Base-by-base conservation (phyloP, 2,888 invertebrate species). In the Tachina lurida region DNA sequence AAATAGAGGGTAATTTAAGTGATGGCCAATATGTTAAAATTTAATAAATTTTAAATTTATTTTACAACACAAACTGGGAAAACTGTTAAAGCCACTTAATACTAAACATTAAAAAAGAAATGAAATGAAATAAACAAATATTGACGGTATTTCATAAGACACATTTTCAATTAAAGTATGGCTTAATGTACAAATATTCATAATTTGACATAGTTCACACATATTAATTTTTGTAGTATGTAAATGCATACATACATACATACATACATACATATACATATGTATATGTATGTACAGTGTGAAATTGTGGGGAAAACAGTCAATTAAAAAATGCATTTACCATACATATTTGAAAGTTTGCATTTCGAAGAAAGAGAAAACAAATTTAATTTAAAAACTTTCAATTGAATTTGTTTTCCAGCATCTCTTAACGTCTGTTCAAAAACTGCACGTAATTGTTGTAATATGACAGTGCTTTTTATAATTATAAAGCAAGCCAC, bases 21-120 rank as follows among this genome's bases (percentile, higher is more conserved):
- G 80, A 84, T 71, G 80, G 80, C 71, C 80, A 84, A 67, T 73
- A 74, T 41, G 73, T 71, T 76, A 67, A 80, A 84, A 76, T 84
- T 67, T 58, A 76, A 84, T 84, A 79, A 73, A 41, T 73, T 67
- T 68, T 84, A 45, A 49, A 84, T 74, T 78, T 70, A 58, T 68
- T 75, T 71, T 58, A 60, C 19, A 73, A 58, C n/a, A 54, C 58
- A n/a, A 56, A 45, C 39, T 12, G 39, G 31, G 31, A 65, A 31
- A 67, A 62, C 13, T 10, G 2, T 22, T 3, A 77, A 60, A 58
- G 15, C 10, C 65, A 76, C 47, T 67, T 67, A 56, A 67, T 8
- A 45, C 45, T 22, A 22, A 22, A 22, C 22, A 22, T 22, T 22
- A 22, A 22, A 22, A 22, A 22, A 56, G 17, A 8, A 47, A 22